Conservation (phyloP, 2,113 vertebrate genomes). For the Sporophila hypoxantha region DNA sequence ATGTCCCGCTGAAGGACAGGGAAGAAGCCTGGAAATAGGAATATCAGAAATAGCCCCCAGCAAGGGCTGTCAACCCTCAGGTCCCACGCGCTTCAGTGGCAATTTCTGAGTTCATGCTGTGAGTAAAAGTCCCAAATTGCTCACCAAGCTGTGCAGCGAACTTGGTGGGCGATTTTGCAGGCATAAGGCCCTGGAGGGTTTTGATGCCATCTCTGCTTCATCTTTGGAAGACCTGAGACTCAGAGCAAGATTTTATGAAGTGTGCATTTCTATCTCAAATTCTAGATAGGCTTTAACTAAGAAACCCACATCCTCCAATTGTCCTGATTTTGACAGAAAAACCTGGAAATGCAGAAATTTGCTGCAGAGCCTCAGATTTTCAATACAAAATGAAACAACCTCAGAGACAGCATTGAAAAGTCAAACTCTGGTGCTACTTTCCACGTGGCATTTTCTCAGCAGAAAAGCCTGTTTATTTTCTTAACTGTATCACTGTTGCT, state of each 20-base stretch:
- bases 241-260: not conserved
- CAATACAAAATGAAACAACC: not conserved
- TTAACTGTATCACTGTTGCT: not conserved
- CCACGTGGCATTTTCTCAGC: not conserved
- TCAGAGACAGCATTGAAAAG: not conserved
- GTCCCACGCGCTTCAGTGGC: not conserved
- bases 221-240: not conserved
- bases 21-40: not conserved
- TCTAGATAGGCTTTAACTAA: not conserved
- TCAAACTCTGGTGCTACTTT: not conserved
- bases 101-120: not conserved
- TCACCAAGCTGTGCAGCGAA: not conserved
- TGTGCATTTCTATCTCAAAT: not conserved
- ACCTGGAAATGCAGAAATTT: conserved; percentile 11
- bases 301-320: not conserved
- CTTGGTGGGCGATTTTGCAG: not conserved
- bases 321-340: not conserved
- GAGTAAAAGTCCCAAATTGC: not conserved
- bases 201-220: conserved; percentile 6
- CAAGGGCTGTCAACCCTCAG: not conserved
- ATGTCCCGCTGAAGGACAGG: not conserved
- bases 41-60: not conserved
- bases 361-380: not conserved
- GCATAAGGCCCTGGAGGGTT: not conserved
- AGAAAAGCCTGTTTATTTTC: not conserved